Percentiles rank a stretch among this genome's conserved stretches.
phyloP scores from a whole-genome alignment of 2,888 invertebrate species.

The Tenthredo mesomela region DNA sequence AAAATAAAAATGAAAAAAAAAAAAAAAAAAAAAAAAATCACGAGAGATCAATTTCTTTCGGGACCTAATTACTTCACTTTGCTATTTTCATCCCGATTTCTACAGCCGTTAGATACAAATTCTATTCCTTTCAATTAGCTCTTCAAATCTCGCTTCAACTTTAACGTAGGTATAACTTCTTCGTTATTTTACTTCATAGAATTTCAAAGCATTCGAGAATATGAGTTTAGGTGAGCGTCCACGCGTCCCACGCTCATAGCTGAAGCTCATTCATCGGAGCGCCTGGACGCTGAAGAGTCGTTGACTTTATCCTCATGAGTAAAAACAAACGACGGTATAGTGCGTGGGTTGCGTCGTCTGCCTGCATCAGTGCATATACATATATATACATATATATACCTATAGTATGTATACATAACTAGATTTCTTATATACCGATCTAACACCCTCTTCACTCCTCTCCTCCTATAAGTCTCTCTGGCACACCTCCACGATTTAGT shows the following conservation, averaged over 20 bases:
- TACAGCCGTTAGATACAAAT: background rate
- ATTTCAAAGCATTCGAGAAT: conserved; percentile 24
- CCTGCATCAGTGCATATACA: background rate
- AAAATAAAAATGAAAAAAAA: background rate
- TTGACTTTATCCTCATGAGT: conserved; percentile 47
- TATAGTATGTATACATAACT: background rate
- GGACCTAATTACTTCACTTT: background rate
- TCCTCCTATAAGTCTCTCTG: background rate
- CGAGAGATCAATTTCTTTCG: background rate
- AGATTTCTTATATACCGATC: conserved; percentile 18
- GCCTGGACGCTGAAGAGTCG: conserved; percentile 43
- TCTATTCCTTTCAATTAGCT: background rate
- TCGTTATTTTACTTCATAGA: conserved; percentile 37
- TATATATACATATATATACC: background rate
- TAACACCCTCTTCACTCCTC: conserved; percentile 12
- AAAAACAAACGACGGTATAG: conserved; percentile 44
- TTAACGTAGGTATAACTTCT: background rate
- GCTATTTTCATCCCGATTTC: background rate
- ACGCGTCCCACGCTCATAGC: conserved; percentile 38
- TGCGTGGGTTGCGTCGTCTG: conserved; percentile 51
- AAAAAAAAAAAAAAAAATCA: background rate
- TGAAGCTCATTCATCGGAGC: conserved; percentile 36
- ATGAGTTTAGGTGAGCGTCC: conserved; percentile 27
- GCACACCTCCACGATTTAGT: conserved; percentile 33
- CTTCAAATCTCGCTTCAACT: conserved; percentile 16